Conservation (phyloP, 2,797 vertebrate genomes). For the Premnoplex brunnescens region DNA sequence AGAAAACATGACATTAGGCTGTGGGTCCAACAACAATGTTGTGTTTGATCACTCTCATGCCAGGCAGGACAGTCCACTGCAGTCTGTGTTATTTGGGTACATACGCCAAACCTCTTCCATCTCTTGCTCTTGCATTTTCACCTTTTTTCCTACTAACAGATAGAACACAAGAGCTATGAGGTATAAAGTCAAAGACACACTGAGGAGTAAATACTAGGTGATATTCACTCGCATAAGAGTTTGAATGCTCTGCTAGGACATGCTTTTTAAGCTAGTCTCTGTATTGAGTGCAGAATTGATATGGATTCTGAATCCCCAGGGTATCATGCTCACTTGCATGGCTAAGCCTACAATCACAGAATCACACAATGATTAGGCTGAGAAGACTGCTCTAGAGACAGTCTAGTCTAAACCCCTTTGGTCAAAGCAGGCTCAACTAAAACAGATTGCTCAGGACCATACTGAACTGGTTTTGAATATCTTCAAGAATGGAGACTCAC, state of each 20-base stretch:
- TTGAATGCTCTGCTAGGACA: not conserved
- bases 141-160: not conserved
- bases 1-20: not conserved
- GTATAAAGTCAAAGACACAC: not conserved
- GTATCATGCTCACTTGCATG: not conserved
- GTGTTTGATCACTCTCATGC: not conserved
- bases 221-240: rapidly evolving
- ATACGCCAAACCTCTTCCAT: not conserved
- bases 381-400: not conserved
- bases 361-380: not conserved
- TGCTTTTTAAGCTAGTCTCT: not conserved
- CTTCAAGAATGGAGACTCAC: not conserved
- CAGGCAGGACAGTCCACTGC: not conserved
- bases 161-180: not conserved
- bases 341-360: not conserved
- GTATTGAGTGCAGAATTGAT: not conserved
- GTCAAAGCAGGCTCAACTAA: not conserved
- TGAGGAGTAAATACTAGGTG: not conserved
- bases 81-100: not conserved
- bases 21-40: not conserved
- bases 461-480: not conserved
- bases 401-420: not conserved
- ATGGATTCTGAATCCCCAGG: not conserved
- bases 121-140: not conserved
- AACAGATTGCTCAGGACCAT: not conserved